phyloP scores from a whole-genome alignment of 2,113 vertebrate species.

The Setophaga kirtlandii region DNA sequence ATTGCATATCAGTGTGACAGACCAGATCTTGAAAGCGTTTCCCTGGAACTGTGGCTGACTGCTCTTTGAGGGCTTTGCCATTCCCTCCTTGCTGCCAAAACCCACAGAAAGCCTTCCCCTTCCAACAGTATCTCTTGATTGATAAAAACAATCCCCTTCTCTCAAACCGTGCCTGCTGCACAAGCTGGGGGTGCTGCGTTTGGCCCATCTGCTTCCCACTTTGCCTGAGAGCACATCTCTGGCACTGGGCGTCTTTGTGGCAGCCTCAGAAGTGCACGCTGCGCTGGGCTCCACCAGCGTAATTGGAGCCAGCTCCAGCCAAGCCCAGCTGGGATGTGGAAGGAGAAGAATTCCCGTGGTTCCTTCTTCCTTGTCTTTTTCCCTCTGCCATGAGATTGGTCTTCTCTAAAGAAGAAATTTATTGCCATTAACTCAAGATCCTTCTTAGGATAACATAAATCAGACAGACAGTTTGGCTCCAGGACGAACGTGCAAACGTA shows the following conservation, averaged over 20 bases:
- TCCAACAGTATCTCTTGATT: neutral
- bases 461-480: conserved; percentile 26
- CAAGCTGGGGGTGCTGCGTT: neutral
- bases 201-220: neutral
- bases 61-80: neutral
- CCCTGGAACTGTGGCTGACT: neutral
- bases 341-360: neutral
- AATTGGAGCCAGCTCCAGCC: conserved; percentile 34
- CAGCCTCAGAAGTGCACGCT: neutral
- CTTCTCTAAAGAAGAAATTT: conserved; percentile 16
- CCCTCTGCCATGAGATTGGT: neutral
- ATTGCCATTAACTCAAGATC: conserved; percentile 14
- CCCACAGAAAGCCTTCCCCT: neutral
- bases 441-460: conserved; percentile 9
- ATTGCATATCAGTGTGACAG: neutral
- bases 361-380: conserved; percentile 8
- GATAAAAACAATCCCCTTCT: neutral
- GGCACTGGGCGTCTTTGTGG: neutral
- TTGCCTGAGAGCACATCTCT: neutral
- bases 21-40: neutral
- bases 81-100: neutral
- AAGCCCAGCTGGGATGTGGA: neutral
- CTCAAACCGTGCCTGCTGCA: neutral
- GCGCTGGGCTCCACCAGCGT: neutral
- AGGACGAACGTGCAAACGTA: neutral